phyloP scores from a whole-genome alignment of 2,797 vertebrate genomes.

The Sciurus carolinensis region DNA sequence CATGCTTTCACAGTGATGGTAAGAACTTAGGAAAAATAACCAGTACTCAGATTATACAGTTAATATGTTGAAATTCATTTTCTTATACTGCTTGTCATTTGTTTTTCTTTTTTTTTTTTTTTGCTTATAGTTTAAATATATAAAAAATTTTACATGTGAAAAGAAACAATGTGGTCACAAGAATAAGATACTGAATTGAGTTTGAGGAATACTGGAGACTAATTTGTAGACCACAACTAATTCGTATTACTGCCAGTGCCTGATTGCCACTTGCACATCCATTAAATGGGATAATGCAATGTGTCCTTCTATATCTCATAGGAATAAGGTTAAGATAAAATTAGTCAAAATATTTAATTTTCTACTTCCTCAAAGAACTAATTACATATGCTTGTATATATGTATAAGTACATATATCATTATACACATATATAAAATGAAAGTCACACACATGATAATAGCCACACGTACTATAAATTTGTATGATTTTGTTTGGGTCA shows the following conservation, averaged over 20 bases:
- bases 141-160: background rate
- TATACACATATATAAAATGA: background rate
- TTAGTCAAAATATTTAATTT: background rate
- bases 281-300: constrained; percentile 3
- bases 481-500: background rate
- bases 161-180: background rate
- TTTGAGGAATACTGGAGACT: background rate
- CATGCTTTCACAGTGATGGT: constrained; percentile 94
- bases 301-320: background rate
- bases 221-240: background rate
- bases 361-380: background rate
- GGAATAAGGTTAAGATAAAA: constrained; percentile 23
- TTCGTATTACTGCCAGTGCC: background rate
- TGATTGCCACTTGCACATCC: background rate
- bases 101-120: background rate
- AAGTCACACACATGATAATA: background rate
- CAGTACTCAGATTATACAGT: background rate
- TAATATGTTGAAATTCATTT: background rate
- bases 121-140: constrained; percentile 20
- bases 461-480: background rate
- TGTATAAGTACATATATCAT: too few species aligned
- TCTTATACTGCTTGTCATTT: background rate
- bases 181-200: background rate
- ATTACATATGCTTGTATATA: background rate
- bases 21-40: constrained; percentile 85